Percentiles rank a stretch among this genome's conserved stretches.
Conservation (phyloP, 2,113 vertebrate genomes). For the Caranx ignobilis region DNA sequence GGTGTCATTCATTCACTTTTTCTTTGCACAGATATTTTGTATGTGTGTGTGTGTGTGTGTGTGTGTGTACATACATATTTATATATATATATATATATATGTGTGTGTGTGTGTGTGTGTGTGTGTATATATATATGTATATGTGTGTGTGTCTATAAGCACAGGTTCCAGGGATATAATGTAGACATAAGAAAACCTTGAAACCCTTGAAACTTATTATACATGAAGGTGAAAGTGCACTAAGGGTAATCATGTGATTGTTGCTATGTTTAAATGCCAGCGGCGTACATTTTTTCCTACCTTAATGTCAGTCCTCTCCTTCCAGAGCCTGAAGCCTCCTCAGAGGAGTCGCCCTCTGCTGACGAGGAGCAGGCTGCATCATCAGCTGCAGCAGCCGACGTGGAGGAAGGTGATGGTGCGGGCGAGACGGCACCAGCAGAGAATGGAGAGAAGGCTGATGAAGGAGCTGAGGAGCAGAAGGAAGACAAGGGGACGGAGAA, state of each 20-base stretch:
- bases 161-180: too few species aligned
- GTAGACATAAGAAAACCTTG: not conserved
- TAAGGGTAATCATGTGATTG: not conserved
- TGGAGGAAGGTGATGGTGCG: constrained; percentile 79
- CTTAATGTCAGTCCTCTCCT: not conserved
- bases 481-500: constrained; percentile 84
- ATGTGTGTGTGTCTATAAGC: too few species aligned
- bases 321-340: constrained; percentile 87
- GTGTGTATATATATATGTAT: too few species aligned
- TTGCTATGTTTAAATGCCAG: not conserved
- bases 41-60: too few species aligned
- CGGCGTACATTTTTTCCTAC: not conserved
- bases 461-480: constrained; percentile 84
- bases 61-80: too few species aligned
- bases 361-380: constrained; percentile 87
- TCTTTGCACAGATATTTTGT: too few species aligned
- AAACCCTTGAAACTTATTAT: not conserved
- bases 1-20: too few species aligned
- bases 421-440: constrained; percentile 79
- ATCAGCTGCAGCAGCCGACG: constrained; percentile 77
- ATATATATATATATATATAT: too few species aligned
- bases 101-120: too few species aligned
- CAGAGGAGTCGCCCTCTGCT: constrained; percentile 89
- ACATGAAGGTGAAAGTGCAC: not conserved
- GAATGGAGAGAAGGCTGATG: constrained; percentile 77